A percentile compares a stretch with the other conserved stretches of the same genome.
phyloP scores from a whole-genome alignment of 2,113 vertebrate genomes.

The Crocuta crocuta region DNA sequence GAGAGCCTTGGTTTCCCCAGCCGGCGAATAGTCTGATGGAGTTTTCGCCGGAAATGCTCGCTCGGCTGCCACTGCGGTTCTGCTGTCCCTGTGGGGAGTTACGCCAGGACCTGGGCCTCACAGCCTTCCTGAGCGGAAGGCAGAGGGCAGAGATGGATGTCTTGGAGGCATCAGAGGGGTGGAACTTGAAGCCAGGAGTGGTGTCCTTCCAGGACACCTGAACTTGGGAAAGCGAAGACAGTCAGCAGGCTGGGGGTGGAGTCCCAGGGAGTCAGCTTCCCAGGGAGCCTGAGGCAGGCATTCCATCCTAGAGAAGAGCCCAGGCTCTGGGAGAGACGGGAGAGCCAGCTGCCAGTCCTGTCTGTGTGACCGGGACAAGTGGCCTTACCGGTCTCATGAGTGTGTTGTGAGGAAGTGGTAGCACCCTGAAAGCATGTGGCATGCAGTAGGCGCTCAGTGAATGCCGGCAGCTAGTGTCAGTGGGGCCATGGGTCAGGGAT shows the following conservation, averaged over 20 bases:
- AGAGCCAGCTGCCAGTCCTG: neutral
- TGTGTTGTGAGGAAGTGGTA: neutral
- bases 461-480: neutral
- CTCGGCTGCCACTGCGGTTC: rapidly evolving
- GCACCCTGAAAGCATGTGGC: rapidly evolving
- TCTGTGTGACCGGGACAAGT: neutral
- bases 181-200: neutral
- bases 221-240: rapidly evolving
- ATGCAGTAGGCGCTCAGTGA: rapidly evolving
- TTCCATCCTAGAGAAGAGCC: neutral
- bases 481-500: rapidly evolving
- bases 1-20: neutral
- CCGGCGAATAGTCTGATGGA: neutral
- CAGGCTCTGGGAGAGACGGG: neutral
- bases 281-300: neutral
- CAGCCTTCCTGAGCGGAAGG: neutral
- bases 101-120: neutral
- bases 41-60: neutral
- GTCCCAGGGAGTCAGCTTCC: neutral
- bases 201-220: neutral
- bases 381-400: neutral
- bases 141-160: neutral
- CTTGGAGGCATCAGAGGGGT: neutral
- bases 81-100: neutral
- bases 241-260: neutral